A percentile compares a stretch with the other conserved stretches of the same genome.
phyloP scores from a whole-genome alignment of 2,888 invertebrate genomes.

The Gryllus longicercus region DNA sequence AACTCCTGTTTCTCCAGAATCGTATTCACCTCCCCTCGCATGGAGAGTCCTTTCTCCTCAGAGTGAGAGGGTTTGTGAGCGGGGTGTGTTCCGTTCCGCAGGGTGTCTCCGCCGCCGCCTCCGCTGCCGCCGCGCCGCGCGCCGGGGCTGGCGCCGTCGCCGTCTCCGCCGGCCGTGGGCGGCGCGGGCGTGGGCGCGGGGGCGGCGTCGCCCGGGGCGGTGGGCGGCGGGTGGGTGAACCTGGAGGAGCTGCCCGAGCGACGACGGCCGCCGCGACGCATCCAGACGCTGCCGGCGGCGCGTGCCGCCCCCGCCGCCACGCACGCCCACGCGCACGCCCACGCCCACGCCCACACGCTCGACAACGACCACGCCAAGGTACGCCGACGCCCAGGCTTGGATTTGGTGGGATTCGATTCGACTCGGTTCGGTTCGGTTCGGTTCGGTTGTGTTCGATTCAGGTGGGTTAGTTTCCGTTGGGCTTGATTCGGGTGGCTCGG shows the following conservation, averaged over 20 bases:
- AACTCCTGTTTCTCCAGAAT: too few relatives aligned
- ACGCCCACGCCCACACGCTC: background rate
- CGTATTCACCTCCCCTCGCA: too few relatives aligned
- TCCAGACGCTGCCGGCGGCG: slow-evolving; percentile 68
- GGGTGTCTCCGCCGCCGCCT: slow-evolving; percentile 51
- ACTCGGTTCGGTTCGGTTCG: too few relatives aligned
- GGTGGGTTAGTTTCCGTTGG: too few relatives aligned
- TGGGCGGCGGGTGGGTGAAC: slow-evolving; percentile 65
- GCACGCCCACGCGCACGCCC: slow-evolving; percentile 41
- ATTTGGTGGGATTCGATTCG: too few relatives aligned
- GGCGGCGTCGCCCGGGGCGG: slow-evolving; percentile 44
- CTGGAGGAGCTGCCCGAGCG: slow-evolving; percentile 83
- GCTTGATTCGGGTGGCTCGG: too few relatives aligned
- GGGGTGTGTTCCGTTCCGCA: background rate
- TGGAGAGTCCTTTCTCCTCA: too few relatives aligned
- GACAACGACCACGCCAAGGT: background rate
- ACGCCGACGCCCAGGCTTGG: background rate
- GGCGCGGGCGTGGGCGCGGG: slow-evolving; percentile 41
- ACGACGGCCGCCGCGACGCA: slow-evolving; percentile 74
- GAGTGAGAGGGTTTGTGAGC: too few relatives aligned
- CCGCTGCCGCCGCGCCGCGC: slow-evolving; percentile 39
- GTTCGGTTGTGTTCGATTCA: too few relatives aligned
- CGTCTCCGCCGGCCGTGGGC: slow-evolving; percentile 38
- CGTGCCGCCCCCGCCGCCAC: background rate
- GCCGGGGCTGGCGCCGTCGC: slow-evolving; percentile 38